Conservation (phyloP, 2,888 invertebrate genomes). For the Temnothorax unifasciatus region DNA sequence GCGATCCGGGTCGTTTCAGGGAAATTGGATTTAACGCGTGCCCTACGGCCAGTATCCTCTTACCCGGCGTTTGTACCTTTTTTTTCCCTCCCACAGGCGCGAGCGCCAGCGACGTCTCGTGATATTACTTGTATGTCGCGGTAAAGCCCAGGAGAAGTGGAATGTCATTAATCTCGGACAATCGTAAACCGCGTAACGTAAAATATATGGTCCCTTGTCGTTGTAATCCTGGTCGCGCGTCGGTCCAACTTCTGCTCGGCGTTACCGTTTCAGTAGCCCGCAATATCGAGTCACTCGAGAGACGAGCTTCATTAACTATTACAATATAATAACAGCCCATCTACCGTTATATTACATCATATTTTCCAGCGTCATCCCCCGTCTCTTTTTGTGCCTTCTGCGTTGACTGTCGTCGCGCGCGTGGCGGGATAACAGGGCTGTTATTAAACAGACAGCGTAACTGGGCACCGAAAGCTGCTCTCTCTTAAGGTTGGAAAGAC, state of each 20-base stretch:
- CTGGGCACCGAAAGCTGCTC: constrained; percentile 5
- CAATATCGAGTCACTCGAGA: constrained; percentile 67
- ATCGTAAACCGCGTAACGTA: constrained; percentile 70
- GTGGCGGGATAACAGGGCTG: constrained; percentile 51
- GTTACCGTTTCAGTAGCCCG: constrained; percentile 14
- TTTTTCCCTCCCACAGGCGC: not conserved
- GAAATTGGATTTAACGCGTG: constrained; percentile 65
- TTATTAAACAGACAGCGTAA: constrained; percentile 64
- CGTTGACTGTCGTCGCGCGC: constrained; percentile 2
- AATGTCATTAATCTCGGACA: constrained; percentile 67
- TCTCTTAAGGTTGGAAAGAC: constrained; percentile 34
- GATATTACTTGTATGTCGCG: constrained; percentile 59
- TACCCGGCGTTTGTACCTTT: constrained; percentile 3
- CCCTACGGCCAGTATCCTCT: constrained; percentile 17
- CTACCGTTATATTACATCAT: constrained; percentile 57
- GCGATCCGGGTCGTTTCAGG: constrained; percentile 42
- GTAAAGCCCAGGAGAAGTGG: constrained; percentile 64
- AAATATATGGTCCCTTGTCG: constrained; percentile 65
- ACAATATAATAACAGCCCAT: constrained; percentile 60
- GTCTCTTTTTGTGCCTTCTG: not conserved
- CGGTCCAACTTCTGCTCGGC: constrained; percentile 25
- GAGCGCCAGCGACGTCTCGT: not conserved
- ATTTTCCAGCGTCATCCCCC: constrained; percentile 29
- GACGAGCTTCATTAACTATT: constrained; percentile 67
- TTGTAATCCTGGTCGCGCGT: constrained; percentile 47